Base-by-base conservation (phyloP, 2,113 vertebrate genomes). In the Microtus oregoni region DNA sequence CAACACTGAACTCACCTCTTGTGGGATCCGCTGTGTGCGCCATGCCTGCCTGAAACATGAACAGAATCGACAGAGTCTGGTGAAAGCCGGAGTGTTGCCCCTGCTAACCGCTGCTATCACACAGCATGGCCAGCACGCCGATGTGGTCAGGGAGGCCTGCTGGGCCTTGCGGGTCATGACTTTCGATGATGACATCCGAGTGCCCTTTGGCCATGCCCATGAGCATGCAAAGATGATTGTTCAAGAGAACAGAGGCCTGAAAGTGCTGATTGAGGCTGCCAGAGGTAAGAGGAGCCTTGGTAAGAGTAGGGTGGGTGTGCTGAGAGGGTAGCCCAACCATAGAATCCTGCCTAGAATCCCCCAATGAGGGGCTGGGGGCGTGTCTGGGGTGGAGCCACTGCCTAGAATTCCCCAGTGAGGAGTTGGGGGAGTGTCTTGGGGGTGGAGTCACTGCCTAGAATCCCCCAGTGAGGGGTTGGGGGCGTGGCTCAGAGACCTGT, bases 191-290 rank as follows among this genome's bases (percentile, higher is more conserved):
- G 99, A 99, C 89, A 98, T 99, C 96, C 98, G 99, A 0, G 99
- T 99, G 91, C 98, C 99, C 30, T 99, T 99, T 7, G 99, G 99
- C 0, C 98, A 99, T 0, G 99, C 99, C n/a, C 99, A 99, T 0
- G 99, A 99, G 61, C 99, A 99, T 0, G 99, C 99, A 75, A 99
- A 99, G 97, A 99, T 99, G 98, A 99, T 99, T 0, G 99, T 99
- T 63, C 78, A 99, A 78, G 99, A 99, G 68, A 98, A 99, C 1
- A 98, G 98, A 0, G 99, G 99, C 3, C 87, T 99, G 0, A 99
- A 99, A 87, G 98, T 99, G 44, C 98, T 99, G 87, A 98, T 99
- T 1, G 98, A 99, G 19, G 99, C 99, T 32, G 99, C 99, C 0
- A 99, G 99, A 99, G 99, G 99, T 99, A 98, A 96, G 96, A 22